These are phyloP conservation scores for Eristalis arbustorum DNA, from an alignment of 2,888 invertebrate species.

Conservation along the genomic window DNA sequence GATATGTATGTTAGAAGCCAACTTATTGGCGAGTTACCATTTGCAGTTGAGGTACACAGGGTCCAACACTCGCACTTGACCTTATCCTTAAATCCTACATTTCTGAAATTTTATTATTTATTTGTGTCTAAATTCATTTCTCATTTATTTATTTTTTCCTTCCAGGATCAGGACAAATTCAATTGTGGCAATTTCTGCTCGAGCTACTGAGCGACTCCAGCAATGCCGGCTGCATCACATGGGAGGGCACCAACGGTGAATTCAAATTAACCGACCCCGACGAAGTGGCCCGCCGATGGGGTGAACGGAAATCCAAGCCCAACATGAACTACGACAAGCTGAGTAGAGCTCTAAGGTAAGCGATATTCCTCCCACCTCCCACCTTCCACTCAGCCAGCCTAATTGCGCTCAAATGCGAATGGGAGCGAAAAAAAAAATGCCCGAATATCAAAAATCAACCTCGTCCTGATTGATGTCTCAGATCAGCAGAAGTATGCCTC, in stretches of 20 bases:
- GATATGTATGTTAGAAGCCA: too few relatives aligned
- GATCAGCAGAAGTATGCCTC: constrained; percentile 13
- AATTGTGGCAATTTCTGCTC: constrained; percentile 99
- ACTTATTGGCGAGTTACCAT: too few relatives aligned
- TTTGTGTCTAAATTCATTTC: background rate
- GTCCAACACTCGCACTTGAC: too few relatives aligned
- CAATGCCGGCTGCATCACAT: constrained; percentile 97
- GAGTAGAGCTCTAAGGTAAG: constrained; percentile 95
- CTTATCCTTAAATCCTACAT: background rate
- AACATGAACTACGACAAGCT: constrained; percentile 99
- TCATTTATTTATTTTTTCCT: constrained; percentile 59
- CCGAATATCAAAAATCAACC: background rate
- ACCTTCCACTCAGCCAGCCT: background rate
- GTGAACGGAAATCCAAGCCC: constrained; percentile 98
- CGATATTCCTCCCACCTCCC: background rate
- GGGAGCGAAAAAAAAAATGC: background rate
- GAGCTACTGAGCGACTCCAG: constrained; percentile 97
- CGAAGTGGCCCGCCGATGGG: constrained; percentile 98
- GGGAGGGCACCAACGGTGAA: constrained; percentile 99
- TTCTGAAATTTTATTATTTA: background rate
- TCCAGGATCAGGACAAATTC: constrained; percentile 96
- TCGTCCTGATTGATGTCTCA: constrained; percentile 31
- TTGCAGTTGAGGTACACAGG: too few relatives aligned
- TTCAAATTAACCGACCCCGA: constrained; percentile 99
- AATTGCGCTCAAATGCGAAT: constrained; percentile 36